Evolutionary conservation across 2,797 vertebrate species (phyloP).

Genomic region (Rhadinocentrus ornatus): DNA sequence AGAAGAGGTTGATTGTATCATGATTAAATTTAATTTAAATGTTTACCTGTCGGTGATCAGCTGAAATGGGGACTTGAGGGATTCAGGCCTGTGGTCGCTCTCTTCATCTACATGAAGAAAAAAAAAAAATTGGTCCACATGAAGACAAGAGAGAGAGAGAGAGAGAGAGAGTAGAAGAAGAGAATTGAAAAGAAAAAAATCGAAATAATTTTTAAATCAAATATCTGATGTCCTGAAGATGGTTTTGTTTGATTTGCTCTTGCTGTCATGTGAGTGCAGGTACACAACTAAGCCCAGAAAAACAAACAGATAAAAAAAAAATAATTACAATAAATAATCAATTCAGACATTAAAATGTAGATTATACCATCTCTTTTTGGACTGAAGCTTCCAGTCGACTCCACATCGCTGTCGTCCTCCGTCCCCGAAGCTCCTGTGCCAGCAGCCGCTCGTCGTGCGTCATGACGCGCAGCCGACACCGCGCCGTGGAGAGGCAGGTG

Average conservation of each 20-base stretch:
- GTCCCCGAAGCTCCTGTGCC: slow-evolving; percentile 81
- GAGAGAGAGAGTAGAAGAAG: too few species aligned
- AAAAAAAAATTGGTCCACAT: not conserved
- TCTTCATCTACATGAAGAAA: slow-evolving; percentile 85
- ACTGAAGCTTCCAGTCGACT: slow-evolving; percentile 88
- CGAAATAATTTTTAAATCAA: not conserved
- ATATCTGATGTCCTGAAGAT: not conserved
- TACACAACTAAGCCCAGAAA: not conserved
- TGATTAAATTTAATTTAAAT: slow-evolving; percentile 55
- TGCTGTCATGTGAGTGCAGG: not conserved
- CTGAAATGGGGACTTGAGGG: slow-evolving; percentile 93
- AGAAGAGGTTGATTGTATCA: slow-evolving; percentile 38
- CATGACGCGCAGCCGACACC: slow-evolving; percentile 78
- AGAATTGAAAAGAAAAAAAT: not conserved
- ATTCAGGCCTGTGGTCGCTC: slow-evolving; percentile 88
- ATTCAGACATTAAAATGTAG: not conserved
- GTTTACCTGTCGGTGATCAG: slow-evolving; percentile 94
- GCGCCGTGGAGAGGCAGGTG: slow-evolving; percentile 86
- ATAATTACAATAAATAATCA: not conserved
- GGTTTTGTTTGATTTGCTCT: not conserved
- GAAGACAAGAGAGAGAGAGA: too few species aligned
- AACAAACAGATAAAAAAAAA: not conserved
- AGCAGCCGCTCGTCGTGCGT: slow-evolving; percentile 80
- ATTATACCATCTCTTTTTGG: slow-evolving; percentile 91
- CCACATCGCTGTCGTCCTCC: slow-evolving; percentile 88